These are phyloP conservation scores for Oscheius sp. DNA, from an alignment of 2,888 invertebrate species.

Conservation along the genomic window DNA sequence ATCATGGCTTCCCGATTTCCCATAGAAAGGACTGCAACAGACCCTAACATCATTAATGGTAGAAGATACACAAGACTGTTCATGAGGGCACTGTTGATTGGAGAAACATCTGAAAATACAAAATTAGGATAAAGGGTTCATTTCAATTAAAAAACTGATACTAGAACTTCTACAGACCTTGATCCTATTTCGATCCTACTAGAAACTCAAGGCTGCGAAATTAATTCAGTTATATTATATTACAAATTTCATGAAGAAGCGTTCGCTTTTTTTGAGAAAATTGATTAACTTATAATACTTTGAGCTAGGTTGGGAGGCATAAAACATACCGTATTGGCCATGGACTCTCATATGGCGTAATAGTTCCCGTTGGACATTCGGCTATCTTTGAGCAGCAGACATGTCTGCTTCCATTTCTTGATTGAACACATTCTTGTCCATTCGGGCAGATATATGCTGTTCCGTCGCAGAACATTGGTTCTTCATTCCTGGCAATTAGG, in stretches of 20 bases:
- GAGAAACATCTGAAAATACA: conserved; percentile 9
- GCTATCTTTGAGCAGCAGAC: conserved; percentile 17
- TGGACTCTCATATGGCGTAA: not conserved
- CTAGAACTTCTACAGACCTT: too few species aligned
- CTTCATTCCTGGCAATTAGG: conserved; percentile 18
- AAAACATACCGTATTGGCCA: not conserved
- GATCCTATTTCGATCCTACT: too few species aligned
- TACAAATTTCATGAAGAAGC: too few species aligned
- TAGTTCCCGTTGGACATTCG: conserved; percentile 7
- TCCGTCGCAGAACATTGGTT: conserved; percentile 19
- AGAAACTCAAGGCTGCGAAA: too few species aligned
- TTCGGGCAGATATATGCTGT: conserved; percentile 22
- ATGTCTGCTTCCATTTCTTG: conserved; percentile 1
- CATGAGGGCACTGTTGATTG: not conserved
- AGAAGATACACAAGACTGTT: conserved; percentile 4
- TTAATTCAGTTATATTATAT: too few species aligned
- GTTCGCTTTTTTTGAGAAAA: too few species aligned
- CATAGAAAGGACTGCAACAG: conserved; percentile 8
- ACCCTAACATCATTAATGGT: not conserved
- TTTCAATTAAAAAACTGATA: too few species aligned
- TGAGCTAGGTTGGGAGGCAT: too few species aligned
- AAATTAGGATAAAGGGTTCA: too few species aligned
- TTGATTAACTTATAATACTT: too few species aligned
- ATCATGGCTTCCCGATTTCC: too few species aligned
- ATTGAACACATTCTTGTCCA: conserved; percentile 21